Conservation (phyloP, 1,140 invertebrate genomes). For the Ostrea denselamellosa region DNA sequence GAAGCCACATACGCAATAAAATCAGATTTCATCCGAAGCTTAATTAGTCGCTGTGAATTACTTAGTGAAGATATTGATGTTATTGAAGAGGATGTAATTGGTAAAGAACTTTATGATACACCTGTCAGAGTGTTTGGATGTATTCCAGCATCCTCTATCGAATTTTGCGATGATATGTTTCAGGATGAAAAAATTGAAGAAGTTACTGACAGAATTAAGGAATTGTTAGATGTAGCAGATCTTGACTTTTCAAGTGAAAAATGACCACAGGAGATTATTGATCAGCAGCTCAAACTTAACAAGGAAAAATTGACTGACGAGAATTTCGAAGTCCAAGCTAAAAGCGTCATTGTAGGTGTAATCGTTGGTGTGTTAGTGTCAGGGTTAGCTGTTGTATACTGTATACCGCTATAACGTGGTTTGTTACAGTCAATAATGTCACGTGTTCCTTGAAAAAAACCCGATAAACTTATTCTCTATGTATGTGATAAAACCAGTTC, state of each 20-base stretch:
- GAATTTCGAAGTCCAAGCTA: background rate
- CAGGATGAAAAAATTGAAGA: constrained; percentile 89
- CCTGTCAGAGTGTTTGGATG: constrained; percentile 87
- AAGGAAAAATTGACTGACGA: background rate
- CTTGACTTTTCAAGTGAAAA: constrained; percentile 78
- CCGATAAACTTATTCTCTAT: too few species aligned
- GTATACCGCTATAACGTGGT: background rate
- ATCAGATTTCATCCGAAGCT: constrained; percentile 88
- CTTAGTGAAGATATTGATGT: constrained; percentile 88
- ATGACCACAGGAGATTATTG: constrained; percentile 56
- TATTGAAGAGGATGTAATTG: constrained; percentile 86
- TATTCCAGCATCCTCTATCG: constrained; percentile 83
- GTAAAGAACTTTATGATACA: constrained; percentile 86
- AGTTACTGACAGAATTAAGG: constrained; percentile 85
- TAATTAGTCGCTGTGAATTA: constrained; percentile 88
- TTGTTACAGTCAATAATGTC: background rate
- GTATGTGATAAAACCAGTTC: too few species aligned
- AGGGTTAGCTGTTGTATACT: background rate
- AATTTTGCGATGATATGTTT: constrained; percentile 90
- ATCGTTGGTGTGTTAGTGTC: background rate
- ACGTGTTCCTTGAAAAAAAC: too few species aligned
- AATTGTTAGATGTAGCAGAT: constrained; percentile 85
- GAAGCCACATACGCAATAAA: constrained; percentile 85
- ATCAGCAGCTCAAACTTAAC: background rate
- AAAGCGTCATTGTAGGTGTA: background rate